These are phyloP conservation scores for Galerucella pusilla DNA, from an alignment of 2,888 invertebrate genomes.

Conservation along the genomic window DNA sequence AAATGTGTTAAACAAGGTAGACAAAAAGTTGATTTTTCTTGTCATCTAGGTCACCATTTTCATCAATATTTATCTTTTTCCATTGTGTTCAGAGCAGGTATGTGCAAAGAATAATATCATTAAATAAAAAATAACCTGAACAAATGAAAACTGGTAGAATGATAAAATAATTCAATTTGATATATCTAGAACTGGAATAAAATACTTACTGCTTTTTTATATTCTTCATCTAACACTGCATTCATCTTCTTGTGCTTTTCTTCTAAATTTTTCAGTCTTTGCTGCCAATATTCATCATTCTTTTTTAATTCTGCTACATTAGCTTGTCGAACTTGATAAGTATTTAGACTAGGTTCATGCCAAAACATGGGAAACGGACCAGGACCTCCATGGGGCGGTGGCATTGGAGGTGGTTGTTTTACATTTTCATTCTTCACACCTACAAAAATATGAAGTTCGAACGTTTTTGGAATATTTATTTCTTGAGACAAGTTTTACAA, in stretches of 20 bases:
- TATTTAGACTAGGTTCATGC: conserved; percentile 62
- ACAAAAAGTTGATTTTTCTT: no score
- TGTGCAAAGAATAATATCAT: no score
- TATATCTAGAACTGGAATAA: no score
- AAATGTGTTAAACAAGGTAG: no score
- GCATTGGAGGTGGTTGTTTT: conserved; percentile 10
- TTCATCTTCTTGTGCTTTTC: conserved; percentile 70
- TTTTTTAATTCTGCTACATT: conserved; percentile 70
- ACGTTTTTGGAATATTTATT: no score
- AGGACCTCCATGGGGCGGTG: conserved; percentile 31
- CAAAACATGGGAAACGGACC: conserved; percentile 50
- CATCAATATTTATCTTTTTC: no score
- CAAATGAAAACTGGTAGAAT: no score
- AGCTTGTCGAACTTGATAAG: conserved; percentile 66
- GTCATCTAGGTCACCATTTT: no score
- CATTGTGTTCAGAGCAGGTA: no score
- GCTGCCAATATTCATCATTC: conserved; percentile 73
- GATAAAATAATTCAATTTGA: no score
- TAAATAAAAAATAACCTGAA: no score
- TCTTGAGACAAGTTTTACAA: no score
- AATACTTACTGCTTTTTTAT: conserved; percentile 67
- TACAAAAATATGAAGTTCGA: conserved; percentile 12
- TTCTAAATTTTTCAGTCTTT: conserved; percentile 68
- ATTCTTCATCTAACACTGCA: conserved; percentile 69
- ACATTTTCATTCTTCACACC: conserved; percentile 45